phyloP scores from a whole-genome alignment of 2,888 invertebrate species.

The Eledona agricola region DNA sequence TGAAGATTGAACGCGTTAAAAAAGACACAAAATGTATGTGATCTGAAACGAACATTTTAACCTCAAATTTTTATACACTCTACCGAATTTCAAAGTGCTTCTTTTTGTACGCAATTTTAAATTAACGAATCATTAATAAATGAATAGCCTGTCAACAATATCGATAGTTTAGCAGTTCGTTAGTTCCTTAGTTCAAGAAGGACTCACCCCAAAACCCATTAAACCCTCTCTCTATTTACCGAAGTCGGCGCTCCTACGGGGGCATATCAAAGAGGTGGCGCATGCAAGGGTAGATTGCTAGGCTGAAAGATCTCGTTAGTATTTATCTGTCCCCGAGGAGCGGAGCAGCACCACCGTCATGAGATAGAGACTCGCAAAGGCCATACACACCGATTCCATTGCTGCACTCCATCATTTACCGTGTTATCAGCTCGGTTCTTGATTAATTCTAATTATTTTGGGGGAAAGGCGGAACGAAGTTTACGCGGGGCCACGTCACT shows the following conservation, averaged over 20 bases:
- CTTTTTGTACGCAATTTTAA: no score
- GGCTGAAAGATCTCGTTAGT: slow-evolving; percentile 62
- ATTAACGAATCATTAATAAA: no score
- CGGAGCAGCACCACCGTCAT: slow-evolving; percentile 45
- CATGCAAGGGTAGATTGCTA: slow-evolving; percentile 59
- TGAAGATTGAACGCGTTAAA: no score
- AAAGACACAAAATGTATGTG: no score
- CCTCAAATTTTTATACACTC: no score
- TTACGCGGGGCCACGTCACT: no score
- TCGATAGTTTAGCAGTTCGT: slow-evolving; percentile 10
- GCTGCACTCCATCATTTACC: slow-evolving; percentile 59
- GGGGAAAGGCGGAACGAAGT: slow-evolving; percentile 39
- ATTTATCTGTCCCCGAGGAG: slow-evolving; percentile 62
- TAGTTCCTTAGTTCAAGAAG: slow-evolving; percentile 5
- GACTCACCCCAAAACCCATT: slow-evolving; percentile 28
- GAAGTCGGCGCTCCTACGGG: slow-evolving; percentile 25
- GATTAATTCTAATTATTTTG: slow-evolving; percentile 62
- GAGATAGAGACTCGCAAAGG: slow-evolving; percentile 52
- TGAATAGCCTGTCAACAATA: no score
- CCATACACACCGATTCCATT: slow-evolving; percentile 46
- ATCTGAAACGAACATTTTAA: no score
- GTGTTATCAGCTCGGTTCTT: slow-evolving; percentile 59
- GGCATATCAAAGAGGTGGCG: slow-evolving; percentile 36
- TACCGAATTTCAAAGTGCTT: no score
- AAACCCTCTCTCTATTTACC: slow-evolving; percentile 37